Evolutionary conservation across 2,113 vertebrate species (phyloP).

Genomic region (Dolichallabes microphthalmus): DNA sequence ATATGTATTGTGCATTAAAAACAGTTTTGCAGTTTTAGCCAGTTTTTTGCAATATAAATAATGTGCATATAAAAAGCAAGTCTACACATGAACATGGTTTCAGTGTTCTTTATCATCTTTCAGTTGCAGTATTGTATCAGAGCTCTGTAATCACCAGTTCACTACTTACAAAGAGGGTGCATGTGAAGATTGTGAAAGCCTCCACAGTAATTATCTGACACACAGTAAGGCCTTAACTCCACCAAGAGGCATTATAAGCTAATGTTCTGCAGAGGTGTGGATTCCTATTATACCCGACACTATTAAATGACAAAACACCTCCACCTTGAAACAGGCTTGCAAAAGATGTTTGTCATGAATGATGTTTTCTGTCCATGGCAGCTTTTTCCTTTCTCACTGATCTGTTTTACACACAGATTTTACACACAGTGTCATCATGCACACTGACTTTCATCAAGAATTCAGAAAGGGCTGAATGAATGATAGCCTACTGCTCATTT

Average conservation of each 20-base stretch:
- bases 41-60: neutral
- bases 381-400: neutral
- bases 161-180: neutral
- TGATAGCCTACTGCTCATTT: neutral
- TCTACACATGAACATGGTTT: neutral
- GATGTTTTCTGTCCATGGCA: neutral
- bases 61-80: neutral
- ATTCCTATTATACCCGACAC: neutral
- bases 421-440: neutral
- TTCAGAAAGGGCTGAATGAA: neutral
- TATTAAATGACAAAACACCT: neutral
- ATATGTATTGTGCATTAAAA: neutral
- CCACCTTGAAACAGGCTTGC: neutral
- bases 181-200: conserved; percentile 4
- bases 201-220: conserved; percentile 20
- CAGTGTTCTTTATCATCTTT: neutral
- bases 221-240: neutral
- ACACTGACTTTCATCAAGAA: neutral
- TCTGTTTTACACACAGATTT: neutral
- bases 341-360: conserved; percentile 5
- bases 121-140: neutral
- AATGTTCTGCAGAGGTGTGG: conserved; percentile 20
- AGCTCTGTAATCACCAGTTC: neutral
- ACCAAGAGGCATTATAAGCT: conserved; percentile 27
- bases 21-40: no score